Conservation (phyloP, 2,113 vertebrate genomes). For the Lanius collurio region DNA sequence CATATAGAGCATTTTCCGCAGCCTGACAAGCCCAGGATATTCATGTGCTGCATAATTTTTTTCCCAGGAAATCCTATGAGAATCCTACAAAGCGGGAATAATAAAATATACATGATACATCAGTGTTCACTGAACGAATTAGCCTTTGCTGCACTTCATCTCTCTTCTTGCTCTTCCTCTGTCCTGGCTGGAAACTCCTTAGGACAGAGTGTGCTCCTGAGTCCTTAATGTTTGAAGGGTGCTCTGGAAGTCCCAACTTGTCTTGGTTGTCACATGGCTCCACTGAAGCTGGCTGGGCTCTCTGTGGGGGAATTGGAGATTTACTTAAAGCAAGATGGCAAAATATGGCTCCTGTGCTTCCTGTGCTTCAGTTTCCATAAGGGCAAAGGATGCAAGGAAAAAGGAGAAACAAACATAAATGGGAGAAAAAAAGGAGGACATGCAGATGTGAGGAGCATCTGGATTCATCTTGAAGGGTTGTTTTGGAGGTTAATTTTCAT, state of each 20-base stretch:
- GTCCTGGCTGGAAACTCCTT: not conserved
- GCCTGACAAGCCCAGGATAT: not conserved
- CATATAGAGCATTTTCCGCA: not conserved
- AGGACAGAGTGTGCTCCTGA: not conserved
- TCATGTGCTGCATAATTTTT: not conserved
- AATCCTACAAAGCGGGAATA: slow-evolving; percentile 18
- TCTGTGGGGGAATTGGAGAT: not conserved
- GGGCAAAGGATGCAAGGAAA: not conserved
- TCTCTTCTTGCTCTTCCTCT: not conserved
- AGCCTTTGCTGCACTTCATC: not conserved
- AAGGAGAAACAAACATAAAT: not conserved
- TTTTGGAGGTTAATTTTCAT: not conserved
- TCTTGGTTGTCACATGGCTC: not conserved
- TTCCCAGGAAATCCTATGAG: slow-evolving; percentile 16
- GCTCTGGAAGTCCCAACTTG: not conserved
- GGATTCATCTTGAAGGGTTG: not conserved
- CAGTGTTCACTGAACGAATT: not conserved
- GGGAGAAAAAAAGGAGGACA: not conserved
- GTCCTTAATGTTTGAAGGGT: not conserved
- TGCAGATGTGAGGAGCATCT: not conserved
- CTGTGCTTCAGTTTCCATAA: not conserved
- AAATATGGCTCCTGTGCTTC: not conserved
- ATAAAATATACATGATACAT: slow-evolving; percentile 34
- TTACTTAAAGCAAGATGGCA: not conserved
- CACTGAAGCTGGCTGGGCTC: not conserved